These are phyloP conservation scores for Dasysyrphus albostriatus DNA, from an alignment of 2,888 invertebrate genomes.

Conservation along the genomic window DNA sequence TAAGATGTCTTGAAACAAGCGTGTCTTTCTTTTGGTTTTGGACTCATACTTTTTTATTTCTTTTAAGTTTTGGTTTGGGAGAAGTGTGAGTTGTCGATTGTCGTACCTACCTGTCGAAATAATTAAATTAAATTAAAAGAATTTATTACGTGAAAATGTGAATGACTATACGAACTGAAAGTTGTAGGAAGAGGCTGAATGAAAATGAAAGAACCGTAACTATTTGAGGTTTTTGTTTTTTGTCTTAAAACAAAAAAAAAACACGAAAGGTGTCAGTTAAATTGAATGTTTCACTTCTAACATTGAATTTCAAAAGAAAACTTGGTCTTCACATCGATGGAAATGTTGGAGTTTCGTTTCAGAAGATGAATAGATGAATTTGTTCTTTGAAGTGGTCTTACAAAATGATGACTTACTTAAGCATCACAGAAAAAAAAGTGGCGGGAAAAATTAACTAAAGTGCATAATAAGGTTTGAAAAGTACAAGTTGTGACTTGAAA, in stretches of 20 bases:
- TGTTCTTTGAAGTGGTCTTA: slow-evolving; percentile 31
- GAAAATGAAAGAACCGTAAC: slow-evolving; percentile 13
- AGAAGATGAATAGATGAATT: slow-evolving; percentile 25
- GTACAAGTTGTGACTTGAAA: slow-evolving; percentile 15
- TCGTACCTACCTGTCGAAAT: slow-evolving; percentile 70
- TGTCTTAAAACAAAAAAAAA: slow-evolving; percentile 1
- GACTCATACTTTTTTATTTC: slow-evolving; percentile 3
- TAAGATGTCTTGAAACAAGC: slow-evolving; percentile 35
- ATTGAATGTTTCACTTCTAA: slow-evolving; percentile 51
- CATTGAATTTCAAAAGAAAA: slow-evolving; percentile 33
- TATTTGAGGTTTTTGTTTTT: background rate
- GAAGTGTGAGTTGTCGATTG: slow-evolving; percentile 35
- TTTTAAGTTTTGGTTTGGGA: background rate
- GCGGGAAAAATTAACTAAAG: background rate
- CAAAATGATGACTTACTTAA: slow-evolving; percentile 47
- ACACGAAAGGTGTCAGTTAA: slow-evolving; percentile 44
- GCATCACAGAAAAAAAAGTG: background rate
- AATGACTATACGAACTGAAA: background rate
- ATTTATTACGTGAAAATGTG: slow-evolving; percentile 69
- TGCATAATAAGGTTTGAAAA: slow-evolving; percentile 51
- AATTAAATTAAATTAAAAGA: slow-evolving; percentile 74
- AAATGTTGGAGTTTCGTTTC: background rate
- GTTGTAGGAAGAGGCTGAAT: background rate
- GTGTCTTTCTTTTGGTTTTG: background rate
- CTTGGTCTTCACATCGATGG: slow-evolving; percentile 36